Evolutionary conservation across 1,140 invertebrate species (phyloP).

Genomic region (Macrocentrus cingulum): DNA sequence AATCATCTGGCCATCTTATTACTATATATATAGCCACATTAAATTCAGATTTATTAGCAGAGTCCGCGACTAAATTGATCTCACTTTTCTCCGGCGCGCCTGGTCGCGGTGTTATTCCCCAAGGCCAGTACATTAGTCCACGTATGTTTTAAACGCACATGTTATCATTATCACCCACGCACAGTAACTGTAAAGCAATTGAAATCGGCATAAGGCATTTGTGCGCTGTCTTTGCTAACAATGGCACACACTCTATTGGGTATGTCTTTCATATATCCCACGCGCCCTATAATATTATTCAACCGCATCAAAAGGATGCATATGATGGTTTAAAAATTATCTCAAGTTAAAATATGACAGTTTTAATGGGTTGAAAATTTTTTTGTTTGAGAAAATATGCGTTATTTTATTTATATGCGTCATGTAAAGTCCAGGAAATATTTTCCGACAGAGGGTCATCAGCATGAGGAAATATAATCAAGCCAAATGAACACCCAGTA

Average conservation of each 20-base stretch:
- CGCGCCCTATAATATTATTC: no score
- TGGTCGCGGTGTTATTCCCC: slow-evolving; percentile 42
- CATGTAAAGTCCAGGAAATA: no score
- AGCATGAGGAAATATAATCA: slow-evolving; percentile 33
- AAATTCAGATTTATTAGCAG: neutral
- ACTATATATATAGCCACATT: no score
- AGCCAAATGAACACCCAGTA: slow-evolving; percentile 32
- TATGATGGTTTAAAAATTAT: no score
- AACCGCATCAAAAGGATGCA: no score
- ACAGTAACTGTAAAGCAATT: slow-evolving; percentile 47
- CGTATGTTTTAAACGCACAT: slow-evolving; percentile 22
- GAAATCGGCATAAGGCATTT: slow-evolving; percentile 35
- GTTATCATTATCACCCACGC: slow-evolving; percentile 50
- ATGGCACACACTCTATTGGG: slow-evolving; percentile 33
- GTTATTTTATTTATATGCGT: no score
- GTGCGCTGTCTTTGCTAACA: slow-evolving; percentile 31
- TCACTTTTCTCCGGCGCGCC: neutral
- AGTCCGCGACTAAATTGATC: slow-evolving; percentile 1
- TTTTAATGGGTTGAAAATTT: no score
- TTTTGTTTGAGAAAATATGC: slow-evolving; percentile 1
- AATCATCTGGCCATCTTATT: no score
- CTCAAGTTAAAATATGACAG: no score
- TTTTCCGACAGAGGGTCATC: no score
- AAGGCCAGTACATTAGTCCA: slow-evolving; percentile 40
- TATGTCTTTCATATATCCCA: no score